Base-by-base conservation (phyloP, 2,113 vertebrate species). In the Spheniscus mendiculus region DNA sequence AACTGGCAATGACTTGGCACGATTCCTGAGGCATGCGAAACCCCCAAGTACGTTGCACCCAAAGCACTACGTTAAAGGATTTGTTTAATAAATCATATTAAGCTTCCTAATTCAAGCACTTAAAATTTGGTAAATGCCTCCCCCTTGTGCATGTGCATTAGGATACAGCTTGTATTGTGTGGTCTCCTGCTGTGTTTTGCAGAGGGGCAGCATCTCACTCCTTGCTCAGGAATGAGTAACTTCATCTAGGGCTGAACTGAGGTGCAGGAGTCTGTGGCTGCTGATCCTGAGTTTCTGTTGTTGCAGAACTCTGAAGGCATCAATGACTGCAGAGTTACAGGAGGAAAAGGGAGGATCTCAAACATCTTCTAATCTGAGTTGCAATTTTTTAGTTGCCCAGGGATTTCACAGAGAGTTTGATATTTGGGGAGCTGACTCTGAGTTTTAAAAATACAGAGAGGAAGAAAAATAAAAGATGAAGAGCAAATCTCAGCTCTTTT, bases 111-210 rank as follows among this genome's bases (percentile, higher is more conserved):
- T 59, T 55, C 45, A 25, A 47, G 59, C 50, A 12, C 7, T 17
- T 78, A 92, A 94, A 89, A 90, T 88, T 62, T 74, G 89, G 92
- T 32, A 84, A 97, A 96, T 95, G 86, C 95, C 76, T 96, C 95
- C 96, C 94, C 92, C 96, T 97, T 92, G 93, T 97, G 97, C 93
- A 78, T 55, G 90, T 93, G 90, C 90, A 52, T 32, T 50, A 34
- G 55, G 85, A 88, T 80, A 95, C 95, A 95, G 62, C 90, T 56
- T 11, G 19, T 5, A 12, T 3, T 17, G 25, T 12, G 47, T 27
- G 59, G 5, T 44, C n/a, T 61, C 40, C 40, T 58, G n/a, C 62
- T 38, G 42, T 3, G 16, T 61, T 61, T 55, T 71, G 58, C n/a
- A 59, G 53, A 63, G 20, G 36, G n/a, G 34, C 23, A 9, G 25